phyloP scores from a whole-genome alignment of 2,797 vertebrate genomes.

The Lateolabrax maculatus region DNA sequence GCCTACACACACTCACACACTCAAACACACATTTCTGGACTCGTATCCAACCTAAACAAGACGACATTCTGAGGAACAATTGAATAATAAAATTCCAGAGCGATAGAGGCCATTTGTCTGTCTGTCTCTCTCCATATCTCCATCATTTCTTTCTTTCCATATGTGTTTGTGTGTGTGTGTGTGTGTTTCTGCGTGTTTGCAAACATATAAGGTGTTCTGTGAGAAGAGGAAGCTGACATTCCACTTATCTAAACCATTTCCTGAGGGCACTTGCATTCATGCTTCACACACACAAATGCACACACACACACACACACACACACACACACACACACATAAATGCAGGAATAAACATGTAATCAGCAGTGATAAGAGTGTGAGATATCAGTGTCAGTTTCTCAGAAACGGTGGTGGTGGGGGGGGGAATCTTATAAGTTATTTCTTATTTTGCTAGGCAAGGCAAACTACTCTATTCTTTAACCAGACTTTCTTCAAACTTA shows the following conservation, averaged over 20 bases:
- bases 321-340: too few relatives aligned
- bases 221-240: slow-evolving; percentile 37
- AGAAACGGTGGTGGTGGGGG: too few relatives aligned
- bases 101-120: slow-evolving; percentile 15
- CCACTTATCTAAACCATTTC: slow-evolving; percentile 30
- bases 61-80: slow-evolving; percentile 70
- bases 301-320: too few relatives aligned
- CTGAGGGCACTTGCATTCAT: slow-evolving; percentile 1
- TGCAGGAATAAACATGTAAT: not conserved
- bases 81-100: slow-evolving; percentile 56
- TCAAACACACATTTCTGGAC: slow-evolving; percentile 35
- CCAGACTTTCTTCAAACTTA: not conserved
- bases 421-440: not conserved
- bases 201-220: slow-evolving; percentile 18
- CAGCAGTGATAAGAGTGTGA: not conserved
- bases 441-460: not conserved
- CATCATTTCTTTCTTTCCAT: not conserved
- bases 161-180: slow-evolving; percentile 1
- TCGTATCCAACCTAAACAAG: slow-evolving; percentile 68
- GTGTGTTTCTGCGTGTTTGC: slow-evolving; percentile 10
- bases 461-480: not conserved
- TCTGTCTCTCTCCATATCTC: slow-evolving; percentile 2
- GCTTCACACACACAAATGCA: not conserved
- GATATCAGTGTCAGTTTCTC: slow-evolving; percentile 2
- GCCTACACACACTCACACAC: slow-evolving; percentile 58